Evolutionary conservation across 2,888 invertebrate species (phyloP).

Genomic region (Embidobia sp.): DNA sequence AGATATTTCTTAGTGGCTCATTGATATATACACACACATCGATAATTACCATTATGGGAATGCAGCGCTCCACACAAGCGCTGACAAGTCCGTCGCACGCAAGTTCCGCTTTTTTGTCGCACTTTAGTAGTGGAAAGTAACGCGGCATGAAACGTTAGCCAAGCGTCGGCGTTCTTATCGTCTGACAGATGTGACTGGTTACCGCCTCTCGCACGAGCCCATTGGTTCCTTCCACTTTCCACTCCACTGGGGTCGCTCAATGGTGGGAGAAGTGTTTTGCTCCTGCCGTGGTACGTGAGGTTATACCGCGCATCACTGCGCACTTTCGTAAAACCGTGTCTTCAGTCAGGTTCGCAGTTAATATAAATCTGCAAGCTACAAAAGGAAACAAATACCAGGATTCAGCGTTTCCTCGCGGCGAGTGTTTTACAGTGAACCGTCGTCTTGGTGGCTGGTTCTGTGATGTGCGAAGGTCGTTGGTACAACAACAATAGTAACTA

Average conservation of each 20-base stretch:
- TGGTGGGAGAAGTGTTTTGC: conserved; percentile 22
- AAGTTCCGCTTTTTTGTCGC: conserved; percentile 61
- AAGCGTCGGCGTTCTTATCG: conserved; percentile 58
- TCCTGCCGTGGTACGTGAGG: conserved; percentile 50
- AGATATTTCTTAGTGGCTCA: conserved; percentile 53
- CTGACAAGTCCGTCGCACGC: conserved; percentile 63
- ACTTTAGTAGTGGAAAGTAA: conserved; percentile 42
- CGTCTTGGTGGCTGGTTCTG: not conserved
- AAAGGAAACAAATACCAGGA: not conserved
- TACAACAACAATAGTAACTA: no score
- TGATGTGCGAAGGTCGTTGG: no score
- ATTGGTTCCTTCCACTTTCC: conserved; percentile 60
- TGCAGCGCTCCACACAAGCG: conserved; percentile 51
- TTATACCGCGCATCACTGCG: conserved; percentile 58
- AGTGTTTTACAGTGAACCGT: not conserved
- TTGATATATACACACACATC: conserved; percentile 43
- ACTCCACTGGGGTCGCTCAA: conserved; percentile 26
- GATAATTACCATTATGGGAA: conserved; percentile 63
- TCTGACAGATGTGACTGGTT: conserved; percentile 32
- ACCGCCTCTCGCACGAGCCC: conserved; percentile 54
- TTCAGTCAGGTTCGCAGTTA: conserved; percentile 38
- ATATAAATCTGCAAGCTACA: conserved; percentile 19
- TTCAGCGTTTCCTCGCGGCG: conserved; percentile 8
- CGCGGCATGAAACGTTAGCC: conserved; percentile 53
- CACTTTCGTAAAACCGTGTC: conserved; percentile 59